Evolutionary conservation across 2,888 invertebrate species (phyloP), one percentile per base, ranked within the genome.

Genomic region (Dryobota labecula): DNA sequence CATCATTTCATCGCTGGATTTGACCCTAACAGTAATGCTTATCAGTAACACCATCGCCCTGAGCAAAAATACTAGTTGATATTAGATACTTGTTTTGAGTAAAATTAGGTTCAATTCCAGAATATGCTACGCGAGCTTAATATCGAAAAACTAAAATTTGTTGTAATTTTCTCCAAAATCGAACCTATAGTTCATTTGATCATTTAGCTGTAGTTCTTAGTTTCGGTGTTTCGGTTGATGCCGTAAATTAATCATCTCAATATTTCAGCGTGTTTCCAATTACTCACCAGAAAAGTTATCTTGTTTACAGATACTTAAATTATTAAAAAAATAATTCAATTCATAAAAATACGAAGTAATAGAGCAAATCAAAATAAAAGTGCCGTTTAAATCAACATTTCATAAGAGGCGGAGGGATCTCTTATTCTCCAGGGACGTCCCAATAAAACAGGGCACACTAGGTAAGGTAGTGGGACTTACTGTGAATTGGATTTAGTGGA

Each of bases 311-410:
- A n/a, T 33, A n/a, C n/a, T n/a, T n/a, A 36, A 36, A 33, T 57
- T 8, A 51, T 54, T 53, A 41, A 13, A 27, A 81, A 70, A 47
- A 72, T 4, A 84, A 57, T 54, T 20, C 27, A 64, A 67, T 76
- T 77, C 49, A 70, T 78, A 66, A 62, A 73, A 64, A 70, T 70
- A 70, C 41, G 70, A 75, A 73, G 71, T 83, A 80, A 83, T 80
- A 73, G 65, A 72, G 65, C 60, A 82, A 84, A 85, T 86, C 84
- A 84, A 86, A 84, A 79, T 74, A 78, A 78, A 70, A 80, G 76
- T 70, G 71, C 58, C 75, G 80, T 83, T 82, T 85, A 86, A 84
- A 88, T 86, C 83, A 87, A 83, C 87, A 77, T 86, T 86, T 84
- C 80, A 76, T 83, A 81, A 76, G 85, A 80, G 82, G 24, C 56